These are phyloP conservation scores for Nysson spinosus DNA, from an alignment of 2,888 invertebrate species.

Conservation along the genomic window DNA sequence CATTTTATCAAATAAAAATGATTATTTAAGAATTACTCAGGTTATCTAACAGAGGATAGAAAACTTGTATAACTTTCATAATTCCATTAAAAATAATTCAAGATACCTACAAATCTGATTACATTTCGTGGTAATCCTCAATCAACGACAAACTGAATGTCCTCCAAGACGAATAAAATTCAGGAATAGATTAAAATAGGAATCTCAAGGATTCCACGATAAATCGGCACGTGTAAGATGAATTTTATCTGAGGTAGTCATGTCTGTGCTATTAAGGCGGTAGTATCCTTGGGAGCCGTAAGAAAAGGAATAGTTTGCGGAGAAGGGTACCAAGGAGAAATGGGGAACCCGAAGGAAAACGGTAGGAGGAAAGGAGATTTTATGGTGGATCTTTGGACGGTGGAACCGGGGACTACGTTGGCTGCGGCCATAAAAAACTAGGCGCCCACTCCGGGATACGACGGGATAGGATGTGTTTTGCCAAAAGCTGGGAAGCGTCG, in stretches of 20 bases:
- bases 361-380: slow-evolving; percentile 57
- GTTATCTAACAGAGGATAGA: too few species aligned
- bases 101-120: too few species aligned
- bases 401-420: slow-evolving; percentile 54
- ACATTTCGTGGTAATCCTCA: too few species aligned
- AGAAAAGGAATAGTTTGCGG: slow-evolving; percentile 4
- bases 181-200: too few species aligned
- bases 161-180: too few species aligned
- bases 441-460: slow-evolving; percentile 63
- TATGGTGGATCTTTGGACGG: slow-evolving; percentile 60
- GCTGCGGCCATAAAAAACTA: slow-evolving; percentile 64
- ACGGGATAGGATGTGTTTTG: slow-evolving; percentile 71
- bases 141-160: too few species aligned
- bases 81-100: too few species aligned
- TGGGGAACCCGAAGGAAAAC: slow-evolving; percentile 6
- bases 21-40: too few species aligned
- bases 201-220: too few species aligned
- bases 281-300: slow-evolving; percentile 23
- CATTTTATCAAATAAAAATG: too few species aligned
- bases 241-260: too few species aligned
- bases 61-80: too few species aligned
- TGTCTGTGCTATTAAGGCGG: slow-evolving; percentile 31
- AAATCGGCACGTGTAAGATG: slow-evolving; percentile 22
- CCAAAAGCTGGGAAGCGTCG: slow-evolving; percentile 73
- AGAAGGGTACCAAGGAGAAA: slow-evolving; percentile 9